Conservation (phyloP, 2,888 invertebrate genomes). For the Druceiella hillmani region DNA sequence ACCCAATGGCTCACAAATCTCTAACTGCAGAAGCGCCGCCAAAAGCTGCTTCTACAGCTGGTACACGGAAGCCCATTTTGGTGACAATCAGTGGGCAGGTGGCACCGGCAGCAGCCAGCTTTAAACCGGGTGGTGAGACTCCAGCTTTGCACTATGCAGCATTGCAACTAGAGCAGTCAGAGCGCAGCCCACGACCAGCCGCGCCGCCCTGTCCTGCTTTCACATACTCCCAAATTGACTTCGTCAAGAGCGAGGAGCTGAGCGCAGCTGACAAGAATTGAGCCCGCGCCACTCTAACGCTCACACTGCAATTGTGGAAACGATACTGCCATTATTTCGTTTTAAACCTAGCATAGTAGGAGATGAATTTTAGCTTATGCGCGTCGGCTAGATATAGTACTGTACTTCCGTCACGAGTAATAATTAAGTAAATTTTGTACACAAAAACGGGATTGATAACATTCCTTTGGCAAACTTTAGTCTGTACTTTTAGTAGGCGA, state of each 20-base stretch:
- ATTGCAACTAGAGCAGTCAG: conserved; percentile 35
- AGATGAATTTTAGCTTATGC: no score
- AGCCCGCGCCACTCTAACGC: no score
- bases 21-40: conserved; percentile 29
- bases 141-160: conserved; percentile 39
- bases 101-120: conserved; percentile 25
- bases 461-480: no score
- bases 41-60: conserved; percentile 28
- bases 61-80: conserved; percentile 13
- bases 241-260: conserved; percentile 57
- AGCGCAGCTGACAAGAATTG: conserved; percentile 26
- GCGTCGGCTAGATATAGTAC: no score
- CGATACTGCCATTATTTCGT: no score
- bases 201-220: conserved; percentile 42
- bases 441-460: no score
- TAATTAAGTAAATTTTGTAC: no score
- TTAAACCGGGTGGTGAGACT: conserved; percentile 23
- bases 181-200: conserved; percentile 29
- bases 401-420: no score
- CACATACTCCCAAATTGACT: conserved; percentile 78
- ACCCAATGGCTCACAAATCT: conserved; percentile 44
- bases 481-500: no score
- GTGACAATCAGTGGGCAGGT: conserved; percentile 15
- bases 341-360: no score
- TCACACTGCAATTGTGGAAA: no score